These are phyloP conservation scores for Ips typographus DNA, from an alignment of 1,140 invertebrate species.

Conservation along the genomic window DNA sequence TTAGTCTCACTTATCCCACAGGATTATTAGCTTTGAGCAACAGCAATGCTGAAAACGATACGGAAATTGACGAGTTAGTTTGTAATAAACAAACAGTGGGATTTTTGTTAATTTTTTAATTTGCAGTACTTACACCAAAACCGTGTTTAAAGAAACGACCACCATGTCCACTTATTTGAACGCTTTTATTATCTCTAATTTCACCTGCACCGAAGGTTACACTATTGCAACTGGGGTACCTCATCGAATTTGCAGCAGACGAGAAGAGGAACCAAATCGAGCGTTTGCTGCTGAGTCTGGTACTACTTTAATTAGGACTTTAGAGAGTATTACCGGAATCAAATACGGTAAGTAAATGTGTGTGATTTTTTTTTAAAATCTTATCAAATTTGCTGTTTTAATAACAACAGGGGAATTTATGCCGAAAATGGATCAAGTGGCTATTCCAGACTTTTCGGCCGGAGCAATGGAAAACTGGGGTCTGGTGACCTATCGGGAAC, in stretches of 20 bases:
- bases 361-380: background rate
- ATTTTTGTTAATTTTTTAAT: background rate
- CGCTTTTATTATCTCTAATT: constrained; percentile 62
- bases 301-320: constrained; percentile 15
- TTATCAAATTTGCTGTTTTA: background rate
- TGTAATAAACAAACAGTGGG: background rate
- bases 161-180: constrained; percentile 75
- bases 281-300: constrained; percentile 20
- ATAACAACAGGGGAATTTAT: constrained; percentile 3
- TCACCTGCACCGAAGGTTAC: constrained; percentile 28
- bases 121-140: constrained; percentile 10
- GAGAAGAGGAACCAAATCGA: constrained; percentile 19
- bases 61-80: background rate
- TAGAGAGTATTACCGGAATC: constrained; percentile 39
- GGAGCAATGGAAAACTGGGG: constrained; percentile 97
- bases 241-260: constrained; percentile 30
- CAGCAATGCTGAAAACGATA: background rate
- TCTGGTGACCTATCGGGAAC: constrained; percentile 80
- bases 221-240: constrained; percentile 12
- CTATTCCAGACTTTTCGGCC: constrained; percentile 91
- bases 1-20: constrained; percentile 24
- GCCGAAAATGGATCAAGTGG: constrained; percentile 53
- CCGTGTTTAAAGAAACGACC: constrained; percentile 26
- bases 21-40: constrained; percentile 23
- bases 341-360: constrained; percentile 48